A percentile compares a stretch with the other conserved stretches of the same genome.
Evolutionary conservation across 2,797 vertebrate species (phyloP).

Genomic region (Propithecus deckenii): DNA sequence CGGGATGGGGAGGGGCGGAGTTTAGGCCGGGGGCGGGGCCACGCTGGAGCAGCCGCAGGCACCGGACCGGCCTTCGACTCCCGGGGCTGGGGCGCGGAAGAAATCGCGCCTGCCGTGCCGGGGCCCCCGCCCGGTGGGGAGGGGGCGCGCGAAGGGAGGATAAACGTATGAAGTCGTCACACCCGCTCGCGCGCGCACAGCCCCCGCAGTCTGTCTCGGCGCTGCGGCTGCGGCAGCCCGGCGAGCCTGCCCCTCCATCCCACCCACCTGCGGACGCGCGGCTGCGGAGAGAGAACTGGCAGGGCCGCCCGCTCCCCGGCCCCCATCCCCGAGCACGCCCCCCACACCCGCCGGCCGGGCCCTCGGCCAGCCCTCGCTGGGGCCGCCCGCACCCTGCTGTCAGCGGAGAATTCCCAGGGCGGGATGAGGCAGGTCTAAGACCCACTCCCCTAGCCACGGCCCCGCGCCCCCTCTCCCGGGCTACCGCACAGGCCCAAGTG

Average conservation of each 20-base stretch:
- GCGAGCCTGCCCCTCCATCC: background rate
- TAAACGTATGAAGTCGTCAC: background rate
- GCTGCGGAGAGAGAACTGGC: background rate
- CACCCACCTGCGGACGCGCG: background rate
- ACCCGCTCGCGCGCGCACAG: background rate
- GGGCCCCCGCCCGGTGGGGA: background rate
- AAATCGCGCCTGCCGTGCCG: rapidly evolving
- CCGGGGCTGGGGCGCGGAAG: rapidly evolving
- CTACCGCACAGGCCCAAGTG: background rate
- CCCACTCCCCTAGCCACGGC: rapidly evolving
- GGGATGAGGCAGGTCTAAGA: rapidly evolving
- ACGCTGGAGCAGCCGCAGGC: background rate
- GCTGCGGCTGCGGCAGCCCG: background rate
- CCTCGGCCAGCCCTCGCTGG: background rate
- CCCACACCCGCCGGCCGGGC: background rate
- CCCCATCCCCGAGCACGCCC: background rate
- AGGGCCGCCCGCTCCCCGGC: background rate
- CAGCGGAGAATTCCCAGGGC: background rate
- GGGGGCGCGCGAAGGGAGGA: background rate
- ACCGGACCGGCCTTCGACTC: rapidly evolving
- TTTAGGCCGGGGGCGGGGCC: background rate
- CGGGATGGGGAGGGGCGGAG: background rate
- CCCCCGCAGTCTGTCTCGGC: background rate
- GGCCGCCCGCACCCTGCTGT: background rate
- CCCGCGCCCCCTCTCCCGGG: background rate